Percentiles rank a stretch among this genome's conserved stretches.
These are phyloP conservation scores for Rhabdomys pumilio DNA, from an alignment of 2,797 vertebrate genomes.

Conservation along the genomic window DNA sequence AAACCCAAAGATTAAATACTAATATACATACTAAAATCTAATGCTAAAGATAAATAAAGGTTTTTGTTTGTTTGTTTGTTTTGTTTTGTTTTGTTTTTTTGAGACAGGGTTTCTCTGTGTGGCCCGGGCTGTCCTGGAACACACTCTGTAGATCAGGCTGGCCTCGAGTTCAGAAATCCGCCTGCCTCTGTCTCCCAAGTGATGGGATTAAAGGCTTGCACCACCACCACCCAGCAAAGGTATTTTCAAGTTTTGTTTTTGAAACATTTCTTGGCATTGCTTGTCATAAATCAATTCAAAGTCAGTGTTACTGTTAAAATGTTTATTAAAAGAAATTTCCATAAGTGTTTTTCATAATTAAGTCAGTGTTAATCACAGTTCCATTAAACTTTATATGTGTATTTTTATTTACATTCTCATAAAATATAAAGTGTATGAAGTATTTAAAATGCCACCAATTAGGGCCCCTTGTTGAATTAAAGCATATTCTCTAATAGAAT, in stretches of 20 bases:
- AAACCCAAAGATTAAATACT: background rate
- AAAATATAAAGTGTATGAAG: background rate
- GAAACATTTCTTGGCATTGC: background rate
- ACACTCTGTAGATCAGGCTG: no score
- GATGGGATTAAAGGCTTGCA: no score
- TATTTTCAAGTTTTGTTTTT: background rate
- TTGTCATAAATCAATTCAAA: slow-evolving; percentile 8
- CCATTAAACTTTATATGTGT: background rate
- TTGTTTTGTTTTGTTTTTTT: no score
- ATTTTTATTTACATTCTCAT: background rate
- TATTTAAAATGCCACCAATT: background rate
- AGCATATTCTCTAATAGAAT: background rate
- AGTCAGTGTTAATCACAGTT: background rate
- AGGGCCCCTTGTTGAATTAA: background rate
- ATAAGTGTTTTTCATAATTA: background rate
- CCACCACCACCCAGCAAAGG: background rate
- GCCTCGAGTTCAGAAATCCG: no score
- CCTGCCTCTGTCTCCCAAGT: no score
- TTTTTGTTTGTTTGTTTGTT: no score
- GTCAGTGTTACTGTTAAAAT: background rate
- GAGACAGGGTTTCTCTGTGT: no score
- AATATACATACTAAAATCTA: slow-evolving; percentile 28
- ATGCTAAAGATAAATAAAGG: background rate
- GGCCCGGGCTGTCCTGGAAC: no score
- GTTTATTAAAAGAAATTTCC: slow-evolving; percentile 36